Base-by-base conservation (phyloP, 2,113 vertebrate species). In the Ophthalmolycus amberensis region DNA sequence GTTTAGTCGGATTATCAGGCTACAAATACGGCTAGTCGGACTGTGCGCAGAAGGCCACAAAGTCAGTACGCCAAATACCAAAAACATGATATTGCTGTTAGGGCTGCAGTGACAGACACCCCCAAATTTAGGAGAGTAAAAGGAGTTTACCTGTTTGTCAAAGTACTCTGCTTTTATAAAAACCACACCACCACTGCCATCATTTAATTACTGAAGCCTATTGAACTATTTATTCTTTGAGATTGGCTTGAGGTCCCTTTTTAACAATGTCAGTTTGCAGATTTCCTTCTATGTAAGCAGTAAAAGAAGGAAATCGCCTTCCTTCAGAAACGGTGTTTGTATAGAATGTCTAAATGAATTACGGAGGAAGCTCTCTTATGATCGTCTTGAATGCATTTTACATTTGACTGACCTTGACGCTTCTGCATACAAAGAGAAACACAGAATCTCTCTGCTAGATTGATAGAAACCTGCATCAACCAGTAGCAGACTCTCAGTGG, bases 351-450 rank as follows among this genome's bases (percentile, higher is more conserved):
- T 50, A 9, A 38, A 71, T 20, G 42, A 59, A 67, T 64, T 14
- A 40, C 6, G 9, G 8, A 58, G 25, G 44, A 56, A 22, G 32
- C 64, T 64, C 34, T 44, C 37, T 37, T 16, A 18, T 70, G 20
- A 62, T 37, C 2, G 11, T 29, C 8, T 16, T 4, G 38, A 83
- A 66, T 66, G 52, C 52, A 68, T 64, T 48, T 67, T 37, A 58
- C 62, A 75, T 64, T 52, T 72, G 34, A 76, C 16, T 77, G 79
- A 48, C 50, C 42, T 37, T 48, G 69, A 68, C 7, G 14, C 20
- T 32, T 2, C 34, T 59, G 15, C 15, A 52, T 16, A 70, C 18
- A 22, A 60, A 65, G 25, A 69, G 1, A 67, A 42, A 78, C 59
- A 73, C 27, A 50, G 3, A 32, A 3, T 29, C 52, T 32, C 22